Percentiles rank a stretch among this genome's conserved stretches.
Conservation (phyloP, 2,888 invertebrate species). For the Hololepta plana region DNA sequence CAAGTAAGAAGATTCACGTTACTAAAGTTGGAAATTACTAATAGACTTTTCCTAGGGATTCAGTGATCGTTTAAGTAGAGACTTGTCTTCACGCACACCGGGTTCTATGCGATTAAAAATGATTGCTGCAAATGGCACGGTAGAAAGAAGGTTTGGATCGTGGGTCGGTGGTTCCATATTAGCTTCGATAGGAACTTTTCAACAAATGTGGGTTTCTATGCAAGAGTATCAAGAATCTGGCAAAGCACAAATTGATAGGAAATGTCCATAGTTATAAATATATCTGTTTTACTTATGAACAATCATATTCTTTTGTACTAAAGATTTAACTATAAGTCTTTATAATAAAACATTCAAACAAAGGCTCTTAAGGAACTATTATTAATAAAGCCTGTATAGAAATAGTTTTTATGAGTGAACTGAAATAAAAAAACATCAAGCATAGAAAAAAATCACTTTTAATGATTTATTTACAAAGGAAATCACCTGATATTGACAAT, state of each 20-base stretch:
- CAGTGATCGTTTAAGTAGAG: conserved; percentile 78
- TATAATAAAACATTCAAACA: too few species aligned
- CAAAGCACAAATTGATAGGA: conserved; percentile 90
- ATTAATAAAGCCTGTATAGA: too few species aligned
- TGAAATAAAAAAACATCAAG: too few species aligned
- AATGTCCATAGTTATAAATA: conserved; percentile 63
- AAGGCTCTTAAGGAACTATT: too few species aligned
- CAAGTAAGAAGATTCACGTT: conserved; percentile 31
- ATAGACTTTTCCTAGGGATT: conserved; percentile 54
- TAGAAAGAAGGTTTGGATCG: conserved; percentile 86
- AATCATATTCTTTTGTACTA: too few species aligned
- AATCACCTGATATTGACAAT: too few species aligned
- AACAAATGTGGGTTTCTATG: conserved; percentile 99
- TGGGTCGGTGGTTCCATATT: conserved; percentile 98
- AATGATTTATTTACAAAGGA: too few species aligned
- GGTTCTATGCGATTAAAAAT: conserved; percentile 88
- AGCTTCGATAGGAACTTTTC: conserved; percentile 96
- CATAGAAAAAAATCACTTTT: too few species aligned
- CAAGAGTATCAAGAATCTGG: conserved; percentile 98
- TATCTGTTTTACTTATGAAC: neutral
- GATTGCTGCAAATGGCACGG: conserved; percentile 77
- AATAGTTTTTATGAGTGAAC: too few species aligned
- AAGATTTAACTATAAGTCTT: too few species aligned
- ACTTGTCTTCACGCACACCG: conserved; percentile 72
- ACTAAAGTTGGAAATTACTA: neutral